These are phyloP conservation scores for Sula dactylatra DNA, from an alignment of 2,113 vertebrate genomes.

Conservation along the genomic window DNA sequence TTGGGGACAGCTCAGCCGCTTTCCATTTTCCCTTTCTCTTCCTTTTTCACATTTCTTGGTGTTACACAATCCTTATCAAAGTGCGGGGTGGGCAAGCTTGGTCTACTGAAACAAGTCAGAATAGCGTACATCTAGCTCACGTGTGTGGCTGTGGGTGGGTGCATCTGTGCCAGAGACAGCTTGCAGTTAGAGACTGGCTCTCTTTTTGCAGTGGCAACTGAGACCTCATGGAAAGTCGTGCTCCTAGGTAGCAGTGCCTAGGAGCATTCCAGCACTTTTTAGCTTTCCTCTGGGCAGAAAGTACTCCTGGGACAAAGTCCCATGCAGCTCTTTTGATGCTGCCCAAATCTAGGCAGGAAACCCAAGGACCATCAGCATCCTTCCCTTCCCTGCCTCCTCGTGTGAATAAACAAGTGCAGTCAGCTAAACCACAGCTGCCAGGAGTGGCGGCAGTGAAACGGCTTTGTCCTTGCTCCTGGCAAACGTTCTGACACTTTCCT, in stretches of 20 bases:
- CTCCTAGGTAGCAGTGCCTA: neutral
- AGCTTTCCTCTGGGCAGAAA: neutral
- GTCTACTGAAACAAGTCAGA: neutral
- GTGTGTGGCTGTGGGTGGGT: neutral
- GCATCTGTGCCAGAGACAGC: neutral
- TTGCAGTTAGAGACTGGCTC: neutral
- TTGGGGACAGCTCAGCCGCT: neutral
- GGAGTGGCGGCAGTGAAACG: rapidly evolving
- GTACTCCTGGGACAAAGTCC: neutral
- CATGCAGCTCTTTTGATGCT: neutral
- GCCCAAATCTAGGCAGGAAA: neutral
- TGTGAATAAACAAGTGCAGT: no score
- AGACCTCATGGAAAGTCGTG: neutral
- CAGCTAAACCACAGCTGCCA: neutral
- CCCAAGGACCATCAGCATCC: neutral
- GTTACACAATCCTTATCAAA: neutral
- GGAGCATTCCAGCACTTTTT: neutral
- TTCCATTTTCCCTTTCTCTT: neutral
- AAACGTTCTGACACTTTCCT: neutral
- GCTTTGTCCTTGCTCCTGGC: neutral
- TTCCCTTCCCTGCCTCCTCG: neutral
- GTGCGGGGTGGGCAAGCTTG: neutral
- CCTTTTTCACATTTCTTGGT: no score
- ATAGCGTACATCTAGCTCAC: neutral
- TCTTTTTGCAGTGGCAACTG: neutral